Conservation (phyloP, 2,888 invertebrate genomes). For the Microctonus hyperodae region DNA sequence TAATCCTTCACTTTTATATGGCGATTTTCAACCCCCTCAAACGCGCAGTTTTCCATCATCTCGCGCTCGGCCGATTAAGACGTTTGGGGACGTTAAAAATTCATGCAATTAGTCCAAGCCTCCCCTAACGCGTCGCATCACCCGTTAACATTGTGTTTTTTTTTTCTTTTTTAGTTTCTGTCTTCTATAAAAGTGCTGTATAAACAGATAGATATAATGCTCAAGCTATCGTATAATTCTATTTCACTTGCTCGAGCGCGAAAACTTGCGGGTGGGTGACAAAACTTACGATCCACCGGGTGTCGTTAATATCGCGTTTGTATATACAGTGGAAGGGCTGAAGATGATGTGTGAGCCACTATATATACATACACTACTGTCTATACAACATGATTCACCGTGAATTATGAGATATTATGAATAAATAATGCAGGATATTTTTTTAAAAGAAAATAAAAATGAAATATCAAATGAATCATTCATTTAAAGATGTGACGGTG, state of each 20-base stretch:
- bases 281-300: slow-evolving; percentile 60
- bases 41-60: slow-evolving; percentile 52
- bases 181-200: background rate
- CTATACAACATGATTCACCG: slow-evolving; percentile 47
- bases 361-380: slow-evolving; percentile 22
- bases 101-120: slow-evolving; percentile 58
- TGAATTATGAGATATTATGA: slow-evolving; percentile 39
- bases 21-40: slow-evolving; percentile 12
- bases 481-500: slow-evolving; percentile 3
- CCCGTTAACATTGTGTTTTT: slow-evolving; percentile 30
- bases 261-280: slow-evolving; percentile 49
- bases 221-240: slow-evolving; percentile 44
- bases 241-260: slow-evolving; percentile 32
- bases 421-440: background rate
- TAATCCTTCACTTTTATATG: slow-evolving; percentile 5
- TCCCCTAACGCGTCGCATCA: slow-evolving; percentile 24
- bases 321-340: slow-evolving; percentile 15
- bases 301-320: slow-evolving; percentile 57
- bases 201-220: background rate
- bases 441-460: background rate
- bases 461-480: background rate
- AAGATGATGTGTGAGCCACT: slow-evolving; percentile 50
- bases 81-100: slow-evolving; percentile 57
- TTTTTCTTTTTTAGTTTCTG: background rate
- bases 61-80: slow-evolving; percentile 54